Percentiles rank a stretch among this genome's conserved stretches.
phyloP scores from a whole-genome alignment of 2,888 invertebrate species.

The Embidobia sp. region DNA sequence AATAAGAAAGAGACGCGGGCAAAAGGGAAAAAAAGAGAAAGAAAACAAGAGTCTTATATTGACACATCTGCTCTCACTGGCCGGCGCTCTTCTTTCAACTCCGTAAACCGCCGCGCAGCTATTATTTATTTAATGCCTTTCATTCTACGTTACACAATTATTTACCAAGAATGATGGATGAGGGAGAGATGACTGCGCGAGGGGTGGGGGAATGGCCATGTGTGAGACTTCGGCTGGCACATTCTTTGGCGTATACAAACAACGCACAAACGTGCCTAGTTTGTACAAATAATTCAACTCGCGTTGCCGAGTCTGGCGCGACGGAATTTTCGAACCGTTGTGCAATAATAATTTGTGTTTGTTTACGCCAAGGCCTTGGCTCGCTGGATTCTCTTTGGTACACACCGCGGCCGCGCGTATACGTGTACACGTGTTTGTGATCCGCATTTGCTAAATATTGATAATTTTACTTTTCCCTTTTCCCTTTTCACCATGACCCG shows the following conservation, averaged over 20 bases:
- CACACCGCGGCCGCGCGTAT: conserved; percentile 24
- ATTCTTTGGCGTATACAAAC: conserved; percentile 71
- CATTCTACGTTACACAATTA: conserved; percentile 76
- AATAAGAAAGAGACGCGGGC: conserved; percentile 58
- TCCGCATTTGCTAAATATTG: conserved; percentile 55
- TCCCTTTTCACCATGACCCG: background rate
- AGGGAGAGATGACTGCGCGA: conserved; percentile 60
- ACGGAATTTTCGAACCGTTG: conserved; percentile 70
- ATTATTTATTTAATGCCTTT: conserved; percentile 78
- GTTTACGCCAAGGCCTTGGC: conserved; percentile 66
- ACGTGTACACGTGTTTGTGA: conserved; percentile 35
- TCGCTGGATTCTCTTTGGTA: conserved; percentile 51
- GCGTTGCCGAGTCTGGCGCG: conserved; percentile 66
- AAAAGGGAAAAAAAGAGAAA: conserved; percentile 55
- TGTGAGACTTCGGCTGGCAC: conserved; percentile 66
- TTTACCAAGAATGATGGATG: conserved; percentile 71
- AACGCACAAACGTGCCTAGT: conserved; percentile 71
- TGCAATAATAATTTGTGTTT: conserved; percentile 72
- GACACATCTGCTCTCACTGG: conserved; percentile 73
- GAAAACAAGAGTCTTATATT: conserved; percentile 69
- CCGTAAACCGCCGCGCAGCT: conserved; percentile 70
- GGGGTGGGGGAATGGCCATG: conserved; percentile 43
- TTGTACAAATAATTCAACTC: conserved; percentile 77
- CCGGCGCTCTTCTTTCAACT: conserved; percentile 72
- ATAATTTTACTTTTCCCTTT: conserved; percentile 28